Evolutionary conservation across 1,140 invertebrate genomes (phyloP).

Genomic region (Caenorhabditis remanei): DNA sequence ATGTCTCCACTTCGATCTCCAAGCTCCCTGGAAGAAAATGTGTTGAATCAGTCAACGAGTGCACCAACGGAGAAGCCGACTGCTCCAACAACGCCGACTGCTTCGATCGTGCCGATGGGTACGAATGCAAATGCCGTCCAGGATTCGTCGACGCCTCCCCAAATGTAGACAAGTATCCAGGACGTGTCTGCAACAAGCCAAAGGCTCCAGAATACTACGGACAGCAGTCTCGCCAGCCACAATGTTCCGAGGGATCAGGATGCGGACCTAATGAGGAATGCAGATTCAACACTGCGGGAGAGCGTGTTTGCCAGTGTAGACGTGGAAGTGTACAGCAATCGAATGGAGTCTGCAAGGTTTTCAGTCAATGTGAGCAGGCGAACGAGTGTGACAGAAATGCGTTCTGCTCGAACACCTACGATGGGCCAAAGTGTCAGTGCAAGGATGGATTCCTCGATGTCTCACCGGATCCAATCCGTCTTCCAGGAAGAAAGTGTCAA

Average conservation of each 20-base stretch:
- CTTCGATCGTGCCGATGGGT: constrained; percentile 66
- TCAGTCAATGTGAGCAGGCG: constrained; percentile 50
- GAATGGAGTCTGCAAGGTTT: constrained; percentile 62
- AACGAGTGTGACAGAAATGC: constrained; percentile 76
- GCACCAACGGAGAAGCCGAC: constrained; percentile 56
- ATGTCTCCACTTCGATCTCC: constrained; percentile 63
- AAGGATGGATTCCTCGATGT: constrained; percentile 69
- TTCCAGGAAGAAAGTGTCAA: constrained; percentile 73
- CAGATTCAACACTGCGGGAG: constrained; percentile 57
- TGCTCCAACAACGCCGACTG: constrained; percentile 67
- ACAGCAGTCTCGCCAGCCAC: constrained; percentile 43
- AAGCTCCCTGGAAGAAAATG: constrained; percentile 67
- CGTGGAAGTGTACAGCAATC: constrained; percentile 61
- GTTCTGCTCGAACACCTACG: constrained; percentile 75
- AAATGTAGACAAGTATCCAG: constrained; percentile 75
- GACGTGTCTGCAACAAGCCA: constrained; percentile 75
- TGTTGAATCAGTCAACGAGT: constrained; percentile 65
- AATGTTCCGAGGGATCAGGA: constrained; percentile 60
- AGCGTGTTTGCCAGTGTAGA: constrained; percentile 65
- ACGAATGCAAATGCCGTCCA: constrained; percentile 70
- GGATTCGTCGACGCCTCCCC: constrained; percentile 77
- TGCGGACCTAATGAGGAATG: constrained; percentile 69
- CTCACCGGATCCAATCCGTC: constrained; percentile 74
- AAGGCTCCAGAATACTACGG: constrained; percentile 63
- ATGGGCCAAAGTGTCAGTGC: constrained; percentile 75